Percentiles rank a stretch among this genome's conserved stretches.
Evolutionary conservation across 2,113 vertebrate genomes (phyloP).

Genomic region (Limanda limanda): DNA sequence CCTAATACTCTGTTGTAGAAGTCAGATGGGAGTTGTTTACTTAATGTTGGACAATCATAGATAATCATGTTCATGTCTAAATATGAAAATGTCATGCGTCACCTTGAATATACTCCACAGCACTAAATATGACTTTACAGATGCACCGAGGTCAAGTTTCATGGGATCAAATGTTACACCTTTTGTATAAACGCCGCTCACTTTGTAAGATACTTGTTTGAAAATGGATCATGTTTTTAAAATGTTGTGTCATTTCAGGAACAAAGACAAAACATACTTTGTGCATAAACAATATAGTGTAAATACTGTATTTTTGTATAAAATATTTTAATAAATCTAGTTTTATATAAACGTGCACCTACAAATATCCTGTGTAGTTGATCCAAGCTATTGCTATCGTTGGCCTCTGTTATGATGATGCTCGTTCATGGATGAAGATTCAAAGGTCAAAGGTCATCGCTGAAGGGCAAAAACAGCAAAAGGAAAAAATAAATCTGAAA

Average conservation of each 20-base stretch:
- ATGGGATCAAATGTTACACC: too few relatives aligned
- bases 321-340: background rate
- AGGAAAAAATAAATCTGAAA: constrained; percentile 48
- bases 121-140: too few relatives aligned
- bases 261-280: too few relatives aligned
- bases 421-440: background rate
- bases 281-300: background rate
- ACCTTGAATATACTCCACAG: too few relatives aligned
- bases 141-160: too few relatives aligned
- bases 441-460: too few relatives aligned
- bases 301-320: background rate
- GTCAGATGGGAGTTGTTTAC: background rate
- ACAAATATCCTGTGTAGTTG: background rate
- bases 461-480: background rate
- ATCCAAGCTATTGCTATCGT: background rate
- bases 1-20: background rate
- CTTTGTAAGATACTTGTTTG: too few relatives aligned
- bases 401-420: background rate
- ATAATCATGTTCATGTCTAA: background rate
- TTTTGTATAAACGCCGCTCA: too few relatives aligned
- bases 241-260: too few relatives aligned
- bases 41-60: constrained; percentile 30
- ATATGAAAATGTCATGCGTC: background rate
- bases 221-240: too few relatives aligned
- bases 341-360: background rate